Evolutionary conservation across 2,113 vertebrate genomes (phyloP).

Genomic region (Camarhynchus parvulus): DNA sequence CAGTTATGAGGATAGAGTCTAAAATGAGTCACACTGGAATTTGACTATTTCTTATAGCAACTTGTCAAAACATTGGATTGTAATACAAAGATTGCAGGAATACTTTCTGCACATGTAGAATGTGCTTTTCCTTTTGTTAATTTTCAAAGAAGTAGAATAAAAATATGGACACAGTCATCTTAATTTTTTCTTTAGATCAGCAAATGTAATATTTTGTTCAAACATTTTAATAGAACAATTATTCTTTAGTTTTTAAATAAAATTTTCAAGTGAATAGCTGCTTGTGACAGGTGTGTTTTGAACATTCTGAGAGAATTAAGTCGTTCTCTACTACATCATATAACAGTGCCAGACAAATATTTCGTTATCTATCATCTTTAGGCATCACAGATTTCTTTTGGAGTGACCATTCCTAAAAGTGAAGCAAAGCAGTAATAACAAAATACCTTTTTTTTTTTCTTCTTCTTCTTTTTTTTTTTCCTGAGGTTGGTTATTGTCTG

Average conservation of each 20-base stretch:
- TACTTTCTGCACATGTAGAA: neutral
- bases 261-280: conserved; percentile 5
- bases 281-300: conserved; percentile 4
- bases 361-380: neutral
- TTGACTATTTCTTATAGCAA: conserved; percentile 35
- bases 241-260: conserved; percentile 35
- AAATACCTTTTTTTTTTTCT: neutral
- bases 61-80: conserved; percentile 63
- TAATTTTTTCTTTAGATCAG: conserved; percentile 30
- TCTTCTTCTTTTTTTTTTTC: no score
- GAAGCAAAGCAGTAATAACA: neutral
- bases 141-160: conserved; percentile 18
- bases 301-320: neutral
- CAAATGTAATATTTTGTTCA: conserved; percentile 36
- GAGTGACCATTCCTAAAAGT: neutral
- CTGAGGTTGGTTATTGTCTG: neutral
- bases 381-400: neutral
- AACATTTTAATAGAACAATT: conserved; percentile 23
- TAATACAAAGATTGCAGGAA: conserved; percentile 30
- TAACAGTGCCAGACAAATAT: neutral
- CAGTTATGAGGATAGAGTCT: neutral
- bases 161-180: conserved; percentile 24
- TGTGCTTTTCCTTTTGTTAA: conserved; percentile 29
- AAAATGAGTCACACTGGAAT: conserved; percentile 53
- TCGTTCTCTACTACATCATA: neutral